Conservation (phyloP, 2,888 invertebrate species). For the Drosophila atroscutellata region DNA sequence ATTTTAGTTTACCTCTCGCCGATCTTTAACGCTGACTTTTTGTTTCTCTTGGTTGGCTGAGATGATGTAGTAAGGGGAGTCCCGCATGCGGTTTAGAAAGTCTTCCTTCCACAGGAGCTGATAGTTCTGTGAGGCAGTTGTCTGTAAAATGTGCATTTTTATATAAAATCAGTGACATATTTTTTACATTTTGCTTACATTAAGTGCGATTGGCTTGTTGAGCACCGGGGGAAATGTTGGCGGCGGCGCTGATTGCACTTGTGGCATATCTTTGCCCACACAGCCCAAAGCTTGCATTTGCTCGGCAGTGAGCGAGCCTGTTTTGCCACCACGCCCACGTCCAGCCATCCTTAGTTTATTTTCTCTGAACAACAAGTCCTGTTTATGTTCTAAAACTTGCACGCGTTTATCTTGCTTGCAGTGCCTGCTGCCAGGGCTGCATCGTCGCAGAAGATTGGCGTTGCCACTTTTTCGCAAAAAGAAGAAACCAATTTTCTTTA, state of each 20-base stretch:
- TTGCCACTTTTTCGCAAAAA: constrained; percentile 42
- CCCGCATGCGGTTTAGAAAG: constrained; percentile 89
- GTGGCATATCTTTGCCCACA: constrained; percentile 86
- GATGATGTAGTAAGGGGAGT: constrained; percentile 86
- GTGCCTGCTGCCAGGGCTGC: constrained; percentile 35
- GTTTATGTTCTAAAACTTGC: constrained; percentile 31
- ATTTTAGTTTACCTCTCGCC: constrained; percentile 58
- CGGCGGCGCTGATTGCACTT: constrained; percentile 86
- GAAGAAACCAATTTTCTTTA: constrained; percentile 7
- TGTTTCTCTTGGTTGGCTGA: constrained; percentile 55
- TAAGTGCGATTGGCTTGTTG: constrained; percentile 86
- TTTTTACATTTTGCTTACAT: constrained; percentile 58
- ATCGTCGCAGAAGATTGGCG: background rate
- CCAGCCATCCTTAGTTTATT: constrained; percentile 78
- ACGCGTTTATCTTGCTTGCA: constrained; percentile 61
- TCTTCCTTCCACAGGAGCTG: constrained; percentile 90
- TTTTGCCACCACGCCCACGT: constrained; percentile 82
- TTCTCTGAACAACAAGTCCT: background rate
- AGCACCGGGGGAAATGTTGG: constrained; percentile 88
- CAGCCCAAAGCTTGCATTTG: constrained; percentile 84
- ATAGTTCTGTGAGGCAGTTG: constrained; percentile 88
- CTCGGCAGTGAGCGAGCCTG: constrained; percentile 83
- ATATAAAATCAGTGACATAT: too few relatives aligned
- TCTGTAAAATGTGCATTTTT: constrained; percentile 51
- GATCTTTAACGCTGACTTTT: constrained; percentile 50